These are phyloP conservation scores for Exephanes ischioxanthus DNA, from an alignment of 2,888 invertebrate species.

Conservation along the genomic window DNA sequence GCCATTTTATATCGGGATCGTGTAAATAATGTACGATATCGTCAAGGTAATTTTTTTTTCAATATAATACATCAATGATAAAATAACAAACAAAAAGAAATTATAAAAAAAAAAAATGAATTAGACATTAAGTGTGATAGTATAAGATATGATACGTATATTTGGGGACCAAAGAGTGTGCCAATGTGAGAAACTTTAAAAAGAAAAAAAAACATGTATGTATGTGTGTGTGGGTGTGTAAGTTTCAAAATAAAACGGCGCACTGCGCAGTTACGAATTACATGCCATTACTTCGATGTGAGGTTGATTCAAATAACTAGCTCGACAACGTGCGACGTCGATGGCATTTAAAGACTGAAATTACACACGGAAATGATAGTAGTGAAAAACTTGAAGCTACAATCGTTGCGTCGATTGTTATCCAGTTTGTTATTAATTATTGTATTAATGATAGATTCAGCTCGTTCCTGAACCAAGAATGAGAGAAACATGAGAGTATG, in stretches of 20 bases:
- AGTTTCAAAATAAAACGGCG: neutral
- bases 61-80: neutral
- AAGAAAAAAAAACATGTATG: neutral
- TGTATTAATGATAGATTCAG: neutral
- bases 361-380: constrained; percentile 21
- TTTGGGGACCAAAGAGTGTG: constrained; percentile 57
- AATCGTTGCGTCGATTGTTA: neutral
- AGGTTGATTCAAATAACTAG: constrained; percentile 19
- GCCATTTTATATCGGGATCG: constrained; percentile 49
- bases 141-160: constrained; percentile 10
- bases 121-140: constrained; percentile 10
- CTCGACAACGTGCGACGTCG: constrained; percentile 12
- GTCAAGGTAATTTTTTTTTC: neutral
- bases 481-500: neutral
- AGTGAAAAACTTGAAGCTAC: constrained; percentile 12
- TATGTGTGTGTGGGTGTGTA: neutral
- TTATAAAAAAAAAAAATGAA: constrained; percentile 20
- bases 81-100: constrained; percentile 1
- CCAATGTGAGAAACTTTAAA: constrained; percentile 15
- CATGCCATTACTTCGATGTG: constrained; percentile 12
- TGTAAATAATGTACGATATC: constrained; percentile 43
- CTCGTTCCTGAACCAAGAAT: neutral
- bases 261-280: constrained; percentile 9
- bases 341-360: constrained; percentile 58
- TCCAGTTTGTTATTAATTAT: neutral